These are phyloP conservation scores for Melanerpes formicivorus DNA, from an alignment of 2,113 vertebrate species.

Conservation along the genomic window DNA sequence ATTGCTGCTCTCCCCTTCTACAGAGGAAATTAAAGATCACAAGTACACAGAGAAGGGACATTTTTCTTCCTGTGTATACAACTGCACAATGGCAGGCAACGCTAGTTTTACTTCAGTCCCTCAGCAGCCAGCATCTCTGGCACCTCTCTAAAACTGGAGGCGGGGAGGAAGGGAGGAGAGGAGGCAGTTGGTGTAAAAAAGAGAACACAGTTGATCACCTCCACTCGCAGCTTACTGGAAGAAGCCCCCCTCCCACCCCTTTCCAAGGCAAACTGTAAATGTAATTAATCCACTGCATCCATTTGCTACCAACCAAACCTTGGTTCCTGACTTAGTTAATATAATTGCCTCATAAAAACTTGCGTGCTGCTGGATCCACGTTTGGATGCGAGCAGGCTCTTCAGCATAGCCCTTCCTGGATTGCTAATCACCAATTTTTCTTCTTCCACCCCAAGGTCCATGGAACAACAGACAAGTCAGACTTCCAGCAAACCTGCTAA, in stretches of 20 bases:
- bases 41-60: neutral
- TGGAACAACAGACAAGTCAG: neutral
- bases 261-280: neutral
- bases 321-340: slow-evolving; percentile 8
- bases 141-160: neutral
- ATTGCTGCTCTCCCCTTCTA: slow-evolving; percentile 28
- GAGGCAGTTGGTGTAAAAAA: neutral
- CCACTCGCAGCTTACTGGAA: neutral
- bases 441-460: neutral
- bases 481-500: neutral
- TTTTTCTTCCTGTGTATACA: slow-evolving; percentile 15
- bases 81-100: neutral
- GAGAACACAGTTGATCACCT: neutral
- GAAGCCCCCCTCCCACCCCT: neutral
- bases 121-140: neutral
- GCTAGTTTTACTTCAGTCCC: neutral
- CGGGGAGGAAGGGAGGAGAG: neutral
- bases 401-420: neutral
- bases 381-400: slow-evolving; percentile 42
- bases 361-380: slow-evolving; percentile 38
- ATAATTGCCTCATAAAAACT: slow-evolving; percentile 49
- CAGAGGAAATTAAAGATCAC: slow-evolving; percentile 45
- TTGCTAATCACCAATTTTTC: neutral
- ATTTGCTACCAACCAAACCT: slow-evolving; percentile 31
- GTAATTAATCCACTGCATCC: slow-evolving; percentile 32